Evolutionary conservation across 2,888 invertebrate species (phyloP), one percentile per base, ranked within the genome.

Genomic region (Agrilus mali): DNA sequence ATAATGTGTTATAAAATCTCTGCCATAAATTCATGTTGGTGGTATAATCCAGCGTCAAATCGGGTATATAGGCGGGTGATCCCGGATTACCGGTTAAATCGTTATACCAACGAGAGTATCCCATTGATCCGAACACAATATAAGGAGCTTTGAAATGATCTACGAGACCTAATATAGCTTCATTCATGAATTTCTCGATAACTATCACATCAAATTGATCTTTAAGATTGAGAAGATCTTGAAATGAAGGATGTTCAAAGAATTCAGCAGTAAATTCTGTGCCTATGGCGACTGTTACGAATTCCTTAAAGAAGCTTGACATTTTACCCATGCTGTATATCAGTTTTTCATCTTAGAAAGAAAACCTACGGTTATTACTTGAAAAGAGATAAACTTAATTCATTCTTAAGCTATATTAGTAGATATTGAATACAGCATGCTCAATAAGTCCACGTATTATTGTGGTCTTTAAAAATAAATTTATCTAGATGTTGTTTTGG

Each of bases 11-110:
- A 13, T 39, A n/a, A 12, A 46, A 12, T 33, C 51, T 38, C 22
- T 49, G 43, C 20, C 35, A 36, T 33, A 51, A 51, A 12, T 12
- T 43, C 41, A 42, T 48, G 32, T 42, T 32, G 3, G 16, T n/a
- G 1, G 42, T 14, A 7, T 32, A 31, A 3, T 36, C 27, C 5
- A 40, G n/a, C 7, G 32, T 66, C 10, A 62, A 63, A 37, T 70
- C 67, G 0, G 72, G 69, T 32, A 71, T 66, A 55, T 66, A 69
- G 0, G 72, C 66, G 56, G 65, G 67, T 0, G 70, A 65, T 2
- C 58, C 59, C 2, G 70, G 62, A 36, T 65, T 53, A 1, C 71
- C 72, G 60, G 68, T 63, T 50, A 65, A 61, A 43, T 66, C 64
- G 40, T 67, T 67, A 54, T 68, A 64, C 51, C 64, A 64, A 39